Evolutionary conservation across 2,888 invertebrate genomes (phyloP).

Genomic region (Protophormia terraenovae): DNA sequence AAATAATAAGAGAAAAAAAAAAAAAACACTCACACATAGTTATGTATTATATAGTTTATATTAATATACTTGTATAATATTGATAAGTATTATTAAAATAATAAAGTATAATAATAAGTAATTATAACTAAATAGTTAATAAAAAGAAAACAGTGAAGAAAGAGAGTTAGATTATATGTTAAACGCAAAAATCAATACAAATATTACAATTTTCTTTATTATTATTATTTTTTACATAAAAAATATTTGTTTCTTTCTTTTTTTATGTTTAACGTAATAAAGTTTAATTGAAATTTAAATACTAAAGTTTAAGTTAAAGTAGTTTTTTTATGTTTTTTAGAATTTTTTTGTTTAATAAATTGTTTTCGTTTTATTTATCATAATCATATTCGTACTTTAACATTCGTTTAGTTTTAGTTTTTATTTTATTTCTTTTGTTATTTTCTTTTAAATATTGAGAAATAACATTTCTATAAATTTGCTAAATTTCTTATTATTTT

Average conservation of each 20-base stretch:
- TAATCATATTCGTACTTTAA: slow-evolving; percentile 14
- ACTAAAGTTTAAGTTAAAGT: background rate
- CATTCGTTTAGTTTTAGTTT: background rate
- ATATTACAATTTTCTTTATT: background rate
- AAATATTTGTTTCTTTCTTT: background rate
- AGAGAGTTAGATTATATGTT: background rate
- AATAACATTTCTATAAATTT: slow-evolving; percentile 47
- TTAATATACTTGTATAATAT: slow-evolving; percentile 26
- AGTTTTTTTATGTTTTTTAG: background rate
- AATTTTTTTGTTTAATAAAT: background rate
- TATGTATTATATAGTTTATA: background rate
- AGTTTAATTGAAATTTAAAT: background rate
- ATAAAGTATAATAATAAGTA: background rate
- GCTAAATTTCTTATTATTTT: slow-evolving; percentile 31
- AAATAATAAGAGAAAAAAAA: slow-evolving; percentile 14
- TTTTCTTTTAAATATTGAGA: slow-evolving; percentile 24
- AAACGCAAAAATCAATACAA: background rate
- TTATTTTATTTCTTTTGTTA: slow-evolving; percentile 15
- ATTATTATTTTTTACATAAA: background rate
- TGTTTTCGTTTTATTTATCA: background rate
- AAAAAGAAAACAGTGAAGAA: slow-evolving; percentile 7
- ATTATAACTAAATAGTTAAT: slow-evolving; percentile 21
- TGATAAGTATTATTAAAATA: slow-evolving; percentile 13
- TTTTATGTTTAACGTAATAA: background rate
- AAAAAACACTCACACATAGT: slow-evolving; percentile 9